Evolutionary conservation across 2,797 vertebrate species (phyloP).

Genomic region (Simalia tracyae): DNA sequence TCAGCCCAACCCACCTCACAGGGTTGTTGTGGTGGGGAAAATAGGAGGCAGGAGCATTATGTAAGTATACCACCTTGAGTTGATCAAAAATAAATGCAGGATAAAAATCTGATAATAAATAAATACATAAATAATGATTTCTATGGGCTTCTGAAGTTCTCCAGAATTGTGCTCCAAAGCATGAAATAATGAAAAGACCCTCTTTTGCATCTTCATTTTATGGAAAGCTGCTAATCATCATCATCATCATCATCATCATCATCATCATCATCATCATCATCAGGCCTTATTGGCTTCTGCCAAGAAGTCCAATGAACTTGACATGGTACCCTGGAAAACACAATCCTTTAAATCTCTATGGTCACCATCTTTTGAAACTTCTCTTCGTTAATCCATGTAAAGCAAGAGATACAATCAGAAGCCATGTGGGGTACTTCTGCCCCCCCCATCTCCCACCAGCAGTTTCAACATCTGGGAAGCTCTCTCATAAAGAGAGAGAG

Average conservation of each 20-base stretch:
- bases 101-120: no score
- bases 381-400: constrained; percentile 70
- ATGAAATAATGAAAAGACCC: constrained; percentile 50
- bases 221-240: constrained; percentile 19
- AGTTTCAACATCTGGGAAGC: constrained; percentile 75
- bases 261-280: no score
- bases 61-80: no score
- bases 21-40: no score
- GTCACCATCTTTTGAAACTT: constrained; percentile 72
- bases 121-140: neutral
- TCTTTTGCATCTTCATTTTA: constrained; percentile 37
- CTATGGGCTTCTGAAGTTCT: neutral
- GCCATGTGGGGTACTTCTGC: constrained; percentile 65
- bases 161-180: neutral
- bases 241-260: no score
- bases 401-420: constrained; percentile 68
- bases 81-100: no score
- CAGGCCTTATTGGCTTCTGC: constrained; percentile 34
- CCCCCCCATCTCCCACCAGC: constrained; percentile 63
- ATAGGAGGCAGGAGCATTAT: no score
- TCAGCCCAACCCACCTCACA: no score
- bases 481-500: constrained; percentile 65
- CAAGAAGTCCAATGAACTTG: constrained; percentile 61
- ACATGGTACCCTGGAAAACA: constrained; percentile 52
- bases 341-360: constrained; percentile 56